Evolutionary conservation across 2,797 vertebrate genomes (phyloP), one percentile per base, ranked within the genome.

Genomic region (Protonibea diacanthus): DNA sequence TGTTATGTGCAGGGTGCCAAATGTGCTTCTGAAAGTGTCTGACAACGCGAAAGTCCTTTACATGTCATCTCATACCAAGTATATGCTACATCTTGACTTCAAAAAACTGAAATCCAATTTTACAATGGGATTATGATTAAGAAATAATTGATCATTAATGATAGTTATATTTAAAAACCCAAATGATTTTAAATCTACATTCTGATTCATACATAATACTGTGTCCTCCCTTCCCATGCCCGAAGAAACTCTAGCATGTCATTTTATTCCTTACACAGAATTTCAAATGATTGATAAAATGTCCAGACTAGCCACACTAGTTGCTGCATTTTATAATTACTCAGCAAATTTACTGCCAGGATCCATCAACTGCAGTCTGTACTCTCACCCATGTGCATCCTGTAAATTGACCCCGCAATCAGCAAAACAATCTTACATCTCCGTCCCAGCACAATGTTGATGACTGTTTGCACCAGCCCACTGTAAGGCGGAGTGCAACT

Each of bases 261-360:
- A 60, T 80, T 80, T 59, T 45, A 76, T 66, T 65, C 3, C 17
- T 55, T 29, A 55, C 15, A 21, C 14, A 44, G 3, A 8, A 64
- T 18, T 48, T 20, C 25, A 63, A 75, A 12, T 47, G 47, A 85
- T 71, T 80, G 75, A 88, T 86, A 61, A 71, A 78, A 81, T 85
- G 74, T 82, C 53, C 48, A 5, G 20, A 53, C 4, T 6, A 40
- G 40, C 56, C 56, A 45, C 53, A 66, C 48, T 63, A 75, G 71
- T 33, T 51, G 33, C 52, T 79, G 18, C 47, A 63, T 65, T 66
- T 14, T 23, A 61, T 18, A 33, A 48, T 56, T 20, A 47, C 33
- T 89, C 90, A 86, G 85, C 78, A 78, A 40, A 80, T 78, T 18
- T 58, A 64, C 64, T 74, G 66, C 78, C 76, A 86, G 62, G 66